A percentile compares a stretch with the other conserved stretches of the same genome.
phyloP scores from a whole-genome alignment of 2,888 invertebrate species.

The Stegana nigrithorax region DNA sequence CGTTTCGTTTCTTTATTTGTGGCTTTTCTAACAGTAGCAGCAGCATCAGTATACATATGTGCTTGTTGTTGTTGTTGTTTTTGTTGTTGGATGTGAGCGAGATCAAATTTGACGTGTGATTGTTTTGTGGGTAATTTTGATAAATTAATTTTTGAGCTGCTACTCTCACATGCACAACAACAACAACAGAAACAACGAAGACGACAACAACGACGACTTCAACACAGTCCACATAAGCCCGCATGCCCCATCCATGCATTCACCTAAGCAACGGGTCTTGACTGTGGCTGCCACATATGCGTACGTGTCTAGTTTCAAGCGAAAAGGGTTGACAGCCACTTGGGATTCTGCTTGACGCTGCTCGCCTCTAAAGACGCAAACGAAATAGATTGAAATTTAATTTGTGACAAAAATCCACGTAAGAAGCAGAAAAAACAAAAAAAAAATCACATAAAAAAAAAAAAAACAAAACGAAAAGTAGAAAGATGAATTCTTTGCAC shows the following conservation, averaged over 20 bases:
- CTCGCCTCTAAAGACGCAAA: too few relatives aligned
- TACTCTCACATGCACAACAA: not conserved
- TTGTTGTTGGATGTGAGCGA: slow-evolving; percentile 34
- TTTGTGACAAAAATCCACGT: slow-evolving; percentile 32
- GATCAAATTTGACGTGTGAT: slow-evolving; percentile 63
- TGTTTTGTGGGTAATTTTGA: slow-evolving; percentile 63
- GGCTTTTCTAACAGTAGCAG: too few relatives aligned
- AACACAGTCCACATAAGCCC: too few relatives aligned
- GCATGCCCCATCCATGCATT: too few relatives aligned
- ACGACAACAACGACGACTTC: too few relatives aligned
- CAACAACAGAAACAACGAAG: too few relatives aligned
- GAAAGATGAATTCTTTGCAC: too few relatives aligned
- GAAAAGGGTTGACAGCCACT: slow-evolving; percentile 57
- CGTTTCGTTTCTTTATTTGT: slow-evolving; percentile 9
- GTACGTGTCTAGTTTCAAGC: slow-evolving; percentile 18
- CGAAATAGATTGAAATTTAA: slow-evolving; percentile 61
- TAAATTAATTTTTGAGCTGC: slow-evolving; percentile 61
- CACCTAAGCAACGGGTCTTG: too few relatives aligned
- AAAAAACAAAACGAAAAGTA: not conserved
- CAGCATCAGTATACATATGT: too few relatives aligned
- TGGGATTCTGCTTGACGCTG: too few relatives aligned
- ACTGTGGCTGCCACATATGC: not conserved
- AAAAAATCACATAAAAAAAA: not conserved
- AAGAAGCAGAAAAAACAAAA: not conserved
- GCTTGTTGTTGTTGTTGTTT: slow-evolving; percentile 40